Base-by-base conservation (phyloP, 1,140 invertebrate species). In the Brachystomella parvula region DNA sequence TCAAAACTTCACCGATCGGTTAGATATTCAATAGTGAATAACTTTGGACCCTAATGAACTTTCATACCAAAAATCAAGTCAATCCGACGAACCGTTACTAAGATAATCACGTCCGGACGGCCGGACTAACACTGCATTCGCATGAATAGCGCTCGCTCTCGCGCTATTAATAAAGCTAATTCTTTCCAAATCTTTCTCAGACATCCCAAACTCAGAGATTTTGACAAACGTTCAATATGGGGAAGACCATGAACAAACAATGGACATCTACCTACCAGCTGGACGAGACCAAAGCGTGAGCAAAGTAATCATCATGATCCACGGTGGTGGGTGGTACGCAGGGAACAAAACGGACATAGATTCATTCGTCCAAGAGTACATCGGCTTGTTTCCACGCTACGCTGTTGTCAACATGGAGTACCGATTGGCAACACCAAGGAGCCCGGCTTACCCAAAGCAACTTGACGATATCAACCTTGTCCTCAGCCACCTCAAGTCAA, bases 401-500 rank as follows among this genome's bases (percentile, higher is more conserved):
- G 31, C 28, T 29, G 15, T 61, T 28, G 59, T 28, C 17, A 61
- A 61, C 30, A 32, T 61, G 12, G 24, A 33, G 9, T 61, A 61
- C 59, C 6, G 59, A 17, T 24, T 61, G 6, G 59, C 12, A 17
- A 61, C 59, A 33, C 9, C 24, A 6, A 29, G 30, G 24, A 61
- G 29, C 31, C 59, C 59, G 9, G 59, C 12, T 12, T 61, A 35
- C 24, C 59, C 59, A 29, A 61, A 61, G 29, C 59, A 61, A 28
- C 3, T 61, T 9, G 12, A 35, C 15, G 59, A 61, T 33, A 61
- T 61, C 32, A 3, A n/a, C 3, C 26, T 35, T 3, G 59, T 21
- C 28, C n/a, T 57, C 21, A 6, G 21, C 6, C 21, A 12, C 21
- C 6, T 57, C 6, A 57, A 6, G 6, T 12, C 12, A 12, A 57